Evolutionary conservation across 2,888 invertebrate species (phyloP).

Genomic region (Acronicta psi): DNA sequence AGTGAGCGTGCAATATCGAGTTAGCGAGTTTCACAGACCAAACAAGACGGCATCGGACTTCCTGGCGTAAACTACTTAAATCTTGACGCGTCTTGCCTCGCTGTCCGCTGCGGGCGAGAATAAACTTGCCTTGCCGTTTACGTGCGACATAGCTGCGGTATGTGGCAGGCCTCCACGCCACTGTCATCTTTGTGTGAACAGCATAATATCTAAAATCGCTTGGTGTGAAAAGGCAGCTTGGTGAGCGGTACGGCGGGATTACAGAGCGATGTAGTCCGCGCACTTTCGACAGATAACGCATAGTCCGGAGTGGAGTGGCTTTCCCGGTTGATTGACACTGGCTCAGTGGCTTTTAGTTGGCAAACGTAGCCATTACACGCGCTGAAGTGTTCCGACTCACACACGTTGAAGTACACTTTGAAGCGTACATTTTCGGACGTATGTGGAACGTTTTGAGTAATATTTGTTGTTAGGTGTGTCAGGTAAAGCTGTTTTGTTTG

Average conservation of each 20-base stretch:
- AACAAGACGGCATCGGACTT: slow-evolving; percentile 77
- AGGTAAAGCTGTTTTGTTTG: slow-evolving; percentile 39
- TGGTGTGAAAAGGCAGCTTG: slow-evolving; percentile 19
- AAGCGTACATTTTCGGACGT: slow-evolving; percentile 44
- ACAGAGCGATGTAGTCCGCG: slow-evolving; percentile 56
- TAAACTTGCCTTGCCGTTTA: slow-evolving; percentile 61
- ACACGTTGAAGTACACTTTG: slow-evolving; percentile 52
- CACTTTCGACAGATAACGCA: slow-evolving; percentile 61
- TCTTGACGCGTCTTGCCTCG: slow-evolving; percentile 75
- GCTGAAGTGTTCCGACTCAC: slow-evolving; percentile 48
- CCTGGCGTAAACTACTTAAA: slow-evolving; percentile 86
- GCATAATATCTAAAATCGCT: slow-evolving; percentile 52
- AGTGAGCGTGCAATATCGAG: slow-evolving; percentile 86
- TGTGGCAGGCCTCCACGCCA: slow-evolving; percentile 43
- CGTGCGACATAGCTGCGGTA: slow-evolving; percentile 42
- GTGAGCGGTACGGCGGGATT: slow-evolving; percentile 53
- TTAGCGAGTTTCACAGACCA: slow-evolving; percentile 80
- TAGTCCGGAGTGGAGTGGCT: slow-evolving; percentile 62
- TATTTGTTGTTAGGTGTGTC: slow-evolving; percentile 28
- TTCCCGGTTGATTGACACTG: slow-evolving; percentile 73
- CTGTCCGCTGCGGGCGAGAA: slow-evolving; percentile 63
- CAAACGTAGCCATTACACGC: slow-evolving; percentile 55
- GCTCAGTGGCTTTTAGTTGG: slow-evolving; percentile 66
- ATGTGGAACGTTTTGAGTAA: slow-evolving; percentile 40
- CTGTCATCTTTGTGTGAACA: slow-evolving; percentile 55